Base-by-base conservation (phyloP, 2,888 invertebrate species). In the Andrena dorsata region DNA sequence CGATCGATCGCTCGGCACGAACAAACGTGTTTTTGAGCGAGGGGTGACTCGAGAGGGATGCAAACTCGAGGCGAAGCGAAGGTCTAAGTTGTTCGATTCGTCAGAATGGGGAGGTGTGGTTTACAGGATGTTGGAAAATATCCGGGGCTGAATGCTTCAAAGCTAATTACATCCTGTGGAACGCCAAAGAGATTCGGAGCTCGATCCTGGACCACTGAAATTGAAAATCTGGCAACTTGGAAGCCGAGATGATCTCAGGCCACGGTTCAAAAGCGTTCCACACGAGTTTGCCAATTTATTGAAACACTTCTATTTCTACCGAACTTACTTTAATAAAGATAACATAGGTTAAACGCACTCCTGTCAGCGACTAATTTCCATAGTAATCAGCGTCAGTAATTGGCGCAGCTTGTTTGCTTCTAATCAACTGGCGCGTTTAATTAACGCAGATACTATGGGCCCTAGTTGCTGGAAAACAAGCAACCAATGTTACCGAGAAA, bases 1-100 rank as follows among this genome's bases (percentile, higher is more conserved):
- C 51, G 66, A 68, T 68, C 66, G 66, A 68, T 68, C 53, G 51
- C 66, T n/a, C 66, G 51, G 51, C 51, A 51, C 66, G 51, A 47
- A 51, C 51, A 68, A 68, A 68, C 51, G 66, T 30, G 53, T 68
- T 68, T 68, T 53, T 68, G 30, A 51, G 53, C 51, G 51, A 53
- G 53, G 53, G 66, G 51, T 68, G 32, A 53, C 53, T 68, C 66
- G 66, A 68, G 66, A 23, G 66, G 51, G 51, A 53, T 51, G 51
- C 51, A 68, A 53, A 68, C 66, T 68, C 53, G 30, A 49, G 66
- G 66, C 32, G 51, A 53, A n/a, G 30, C 13, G 23, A 20, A 20
- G 30, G 16, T 30, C 32, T n/a, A 32, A 68, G 66, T 53, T 51
- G 28, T 20, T 51, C 32, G 53, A 32, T 3, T 13, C 51, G 51